A percentile compares a stretch with the other conserved stretches of the same genome.
These are phyloP conservation scores for Hybognathus amarus DNA, from an alignment of 2,797 vertebrate species.

Conservation along the genomic window DNA sequence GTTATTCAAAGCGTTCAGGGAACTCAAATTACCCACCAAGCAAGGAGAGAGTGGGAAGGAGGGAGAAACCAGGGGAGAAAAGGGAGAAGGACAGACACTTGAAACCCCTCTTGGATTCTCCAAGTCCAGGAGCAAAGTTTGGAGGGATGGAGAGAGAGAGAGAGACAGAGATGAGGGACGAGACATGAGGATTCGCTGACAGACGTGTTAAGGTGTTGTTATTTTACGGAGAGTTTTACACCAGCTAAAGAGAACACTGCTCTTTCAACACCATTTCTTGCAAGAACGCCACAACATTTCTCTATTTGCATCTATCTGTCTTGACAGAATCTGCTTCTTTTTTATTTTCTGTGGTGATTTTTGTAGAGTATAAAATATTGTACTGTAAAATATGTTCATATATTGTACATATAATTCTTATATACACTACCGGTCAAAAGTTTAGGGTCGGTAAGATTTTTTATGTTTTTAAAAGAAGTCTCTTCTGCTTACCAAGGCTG, in stretches of 20 bases:
- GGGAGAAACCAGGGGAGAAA: constrained; percentile 10
- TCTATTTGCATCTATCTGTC: background rate
- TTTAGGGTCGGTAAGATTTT: too few relatives aligned
- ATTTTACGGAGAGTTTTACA: constrained; percentile 17
- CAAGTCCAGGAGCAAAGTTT: background rate
- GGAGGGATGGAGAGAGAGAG: constrained; percentile 3
- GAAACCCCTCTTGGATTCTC: constrained; percentile 20
- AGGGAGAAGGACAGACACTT: constrained; percentile 17
- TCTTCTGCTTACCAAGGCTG: too few relatives aligned
- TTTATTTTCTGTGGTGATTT: background rate
- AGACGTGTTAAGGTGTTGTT: constrained; percentile 33
- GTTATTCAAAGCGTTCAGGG: constrained; percentile 6
- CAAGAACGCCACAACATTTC: background rate
- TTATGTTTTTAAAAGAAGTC: too few relatives aligned
- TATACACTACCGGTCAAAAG: too few relatives aligned
- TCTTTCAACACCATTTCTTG: background rate
- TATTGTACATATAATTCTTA: too few relatives aligned
- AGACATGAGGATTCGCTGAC: background rate
- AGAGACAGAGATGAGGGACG: background rate
- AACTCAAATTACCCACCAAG: constrained; percentile 49
- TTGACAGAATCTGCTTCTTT: background rate
- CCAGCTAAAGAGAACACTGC: constrained; percentile 3
- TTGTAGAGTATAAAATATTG: background rate
- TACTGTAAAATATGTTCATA: too few relatives aligned
- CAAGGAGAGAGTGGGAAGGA: constrained; percentile 31